A percentile compares a stretch with the other conserved stretches of the same genome.
These are phyloP conservation scores for Ectropis grisescens DNA, from an alignment of 1,140 invertebrate species.

Conservation along the genomic window DNA sequence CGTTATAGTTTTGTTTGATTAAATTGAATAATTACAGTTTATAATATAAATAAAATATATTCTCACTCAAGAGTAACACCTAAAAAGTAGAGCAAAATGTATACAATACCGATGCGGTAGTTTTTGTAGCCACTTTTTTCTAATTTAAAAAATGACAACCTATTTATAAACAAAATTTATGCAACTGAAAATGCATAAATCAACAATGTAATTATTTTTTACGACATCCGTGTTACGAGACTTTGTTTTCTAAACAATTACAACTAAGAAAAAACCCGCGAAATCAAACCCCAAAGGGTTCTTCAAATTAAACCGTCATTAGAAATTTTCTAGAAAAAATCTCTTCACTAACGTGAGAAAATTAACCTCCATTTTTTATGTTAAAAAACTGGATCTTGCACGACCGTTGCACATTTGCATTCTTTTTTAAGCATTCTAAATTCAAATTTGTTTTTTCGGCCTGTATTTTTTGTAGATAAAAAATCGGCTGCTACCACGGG, in stretches of 20 bases:
- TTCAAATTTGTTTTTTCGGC: slow-evolving; percentile 32
- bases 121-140: no score
- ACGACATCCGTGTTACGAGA: slow-evolving; percentile 62
- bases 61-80: no score
- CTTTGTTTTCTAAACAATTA: slow-evolving; percentile 60
- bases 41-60: no score
- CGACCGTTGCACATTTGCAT: slow-evolving; percentile 64
- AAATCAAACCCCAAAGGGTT: slow-evolving; percentile 67
- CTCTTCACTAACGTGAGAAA: slow-evolving; percentile 63
- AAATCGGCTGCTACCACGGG: slow-evolving; percentile 25
- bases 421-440: slow-evolving; percentile 23
- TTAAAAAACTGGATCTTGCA: slow-evolving; percentile 25
- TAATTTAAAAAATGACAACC: no score
- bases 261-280: slow-evolving; percentile 31
- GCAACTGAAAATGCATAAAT: slow-evolving; percentile 53
- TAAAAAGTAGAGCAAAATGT: no score
- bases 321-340: slow-evolving; percentile 52
- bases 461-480: slow-evolving; percentile 58
- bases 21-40: no score
- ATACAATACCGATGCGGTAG: no score
- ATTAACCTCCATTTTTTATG: slow-evolving; percentile 44
- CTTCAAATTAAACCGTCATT: slow-evolving; percentile 69
- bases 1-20: no score
- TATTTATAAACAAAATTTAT: slow-evolving; percentile 21
- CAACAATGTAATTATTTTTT: slow-evolving; percentile 63